phyloP scores from a whole-genome alignment of 2,113 vertebrate species.

The Pseudorasbora parva region DNA sequence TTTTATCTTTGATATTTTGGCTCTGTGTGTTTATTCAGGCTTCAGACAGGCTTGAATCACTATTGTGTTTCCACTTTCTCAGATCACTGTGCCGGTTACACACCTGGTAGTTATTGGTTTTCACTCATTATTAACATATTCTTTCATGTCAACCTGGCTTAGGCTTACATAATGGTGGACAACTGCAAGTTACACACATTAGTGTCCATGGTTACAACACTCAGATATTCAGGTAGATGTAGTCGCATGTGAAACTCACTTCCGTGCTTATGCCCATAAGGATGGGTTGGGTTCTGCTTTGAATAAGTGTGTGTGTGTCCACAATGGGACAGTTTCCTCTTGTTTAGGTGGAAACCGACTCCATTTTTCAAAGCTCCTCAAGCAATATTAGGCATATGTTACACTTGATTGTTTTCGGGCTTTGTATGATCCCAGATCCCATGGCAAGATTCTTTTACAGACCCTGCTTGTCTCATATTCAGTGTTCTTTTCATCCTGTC shows the following conservation, averaged over 20 bases:
- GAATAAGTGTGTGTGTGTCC: constrained; percentile 25
- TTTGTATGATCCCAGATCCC: neutral
- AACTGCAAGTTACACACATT: constrained; percentile 1
- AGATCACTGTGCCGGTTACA: neutral
- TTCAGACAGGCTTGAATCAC: neutral
- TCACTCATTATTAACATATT: neutral
- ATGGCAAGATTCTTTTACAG: neutral
- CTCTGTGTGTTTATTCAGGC: neutral
- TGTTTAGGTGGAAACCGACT: neutral
- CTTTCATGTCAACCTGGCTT: neutral
- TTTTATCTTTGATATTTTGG: no score
- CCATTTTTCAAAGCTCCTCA: neutral
- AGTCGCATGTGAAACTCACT: constrained; percentile 7
- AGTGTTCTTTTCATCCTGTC: constrained; percentile 4
- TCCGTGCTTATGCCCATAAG: neutral
- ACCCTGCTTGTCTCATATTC: neutral
- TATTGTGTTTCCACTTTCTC: neutral
- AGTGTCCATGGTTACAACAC: constrained; percentile 12
- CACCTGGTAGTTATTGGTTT: neutral
- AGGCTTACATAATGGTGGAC: neutral
- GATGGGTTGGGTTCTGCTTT: constrained; percentile 36
- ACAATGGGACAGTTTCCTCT: neutral
- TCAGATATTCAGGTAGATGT: neutral
- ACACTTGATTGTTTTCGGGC: neutral
- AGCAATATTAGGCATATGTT: constrained; percentile 21